Conservation (phyloP, 2,888 invertebrate species). For the Volucella zonaria region DNA sequence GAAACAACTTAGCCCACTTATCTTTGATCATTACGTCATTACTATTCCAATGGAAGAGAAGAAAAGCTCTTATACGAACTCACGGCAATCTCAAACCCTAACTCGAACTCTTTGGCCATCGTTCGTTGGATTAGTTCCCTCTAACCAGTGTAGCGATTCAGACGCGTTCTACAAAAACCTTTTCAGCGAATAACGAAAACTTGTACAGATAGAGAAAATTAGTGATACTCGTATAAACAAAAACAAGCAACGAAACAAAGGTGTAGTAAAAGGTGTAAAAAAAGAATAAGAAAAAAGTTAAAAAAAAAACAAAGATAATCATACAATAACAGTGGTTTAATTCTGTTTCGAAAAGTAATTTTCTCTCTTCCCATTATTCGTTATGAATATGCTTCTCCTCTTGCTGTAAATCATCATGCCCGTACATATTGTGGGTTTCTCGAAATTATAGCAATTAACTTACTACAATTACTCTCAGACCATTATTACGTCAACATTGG, state of each 20-base stretch:
- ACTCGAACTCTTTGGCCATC: slow-evolving; percentile 9
- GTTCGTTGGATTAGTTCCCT: slow-evolving; percentile 44
- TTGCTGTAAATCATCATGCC: slow-evolving; percentile 29
- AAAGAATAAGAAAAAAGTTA: no score
- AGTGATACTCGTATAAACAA: slow-evolving; percentile 12
- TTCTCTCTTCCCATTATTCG: slow-evolving; percentile 27
- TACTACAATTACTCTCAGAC: slow-evolving; percentile 48
- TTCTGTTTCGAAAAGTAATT: slow-evolving; percentile 45
- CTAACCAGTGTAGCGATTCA: slow-evolving; percentile 46
- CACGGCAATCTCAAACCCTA: no score
- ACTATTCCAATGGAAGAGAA: slow-evolving; percentile 55
- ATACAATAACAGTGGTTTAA: slow-evolving; percentile 53
- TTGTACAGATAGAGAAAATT: background rate
- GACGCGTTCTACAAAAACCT: slow-evolving; percentile 45
- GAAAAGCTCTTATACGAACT: slow-evolving; percentile 39
- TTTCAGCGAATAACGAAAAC: slow-evolving; percentile 16
- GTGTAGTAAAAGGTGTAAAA: slow-evolving; percentile 15
- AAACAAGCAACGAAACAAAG: slow-evolving; percentile 24
- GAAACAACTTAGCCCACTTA: slow-evolving; percentile 21
- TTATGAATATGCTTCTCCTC: slow-evolving; percentile 6
- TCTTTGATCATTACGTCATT: slow-evolving; percentile 52
- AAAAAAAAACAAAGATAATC: slow-evolving; percentile 25
- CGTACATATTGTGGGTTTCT: background rate
- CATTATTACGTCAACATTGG: slow-evolving; percentile 71
- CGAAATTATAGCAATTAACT: slow-evolving; percentile 63